Base-by-base conservation (phyloP, 1,140 invertebrate genomes). In the Sitodiplosis mosellana region DNA sequence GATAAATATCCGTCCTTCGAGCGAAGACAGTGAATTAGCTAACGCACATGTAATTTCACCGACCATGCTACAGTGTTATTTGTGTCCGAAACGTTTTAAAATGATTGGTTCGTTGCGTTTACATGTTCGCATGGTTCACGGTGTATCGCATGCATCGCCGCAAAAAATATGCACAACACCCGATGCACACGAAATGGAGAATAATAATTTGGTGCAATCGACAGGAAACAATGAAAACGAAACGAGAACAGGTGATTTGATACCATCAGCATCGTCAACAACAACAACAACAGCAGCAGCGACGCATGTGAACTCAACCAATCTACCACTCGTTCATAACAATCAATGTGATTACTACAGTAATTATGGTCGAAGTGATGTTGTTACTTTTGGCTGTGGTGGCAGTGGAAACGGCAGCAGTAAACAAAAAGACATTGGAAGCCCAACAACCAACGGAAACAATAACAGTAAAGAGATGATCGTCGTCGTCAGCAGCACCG, bases 91-190 rank as follows among this genome's bases (percentile, higher is more conserved):
- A 60, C 72, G 75, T 42, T 87, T 86, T 55, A 83, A 81, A 61
- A 83, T 83, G 77, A 70, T 76, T 53, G 83, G 83, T 5, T 85
- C 81, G 49, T 58, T 88, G 1, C 82, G 85, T 72, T 76, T 87
- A 2, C 84, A 87, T 66, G 72, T 83, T 55, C 71, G 81, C 60
- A 81, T 87, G 18, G 80, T 81, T 1, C 83, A 87, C 64, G 53
- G 71, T 74, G 43, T 46, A 49, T 48, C 19, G 34, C 19, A 22
- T 40, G n/a, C 2, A 41, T 11, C 17, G 19, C 34, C 19, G 40
- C 17, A n/a, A 38, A 38, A 38, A n/a, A 38, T n/a, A 38, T 4
- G 36, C 17, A 17, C n/a, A n/a, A n/a, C 12, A 38, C 36, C 14
- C 3, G 14, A 38, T 38, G 36, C 12, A 38, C 4, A 3, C 12